A percentile compares a stretch with the other conserved stretches of the same genome.
These are phyloP conservation scores for Aromia moschata DNA, from an alignment of 2,888 invertebrate species.

Conservation along the genomic window DNA sequence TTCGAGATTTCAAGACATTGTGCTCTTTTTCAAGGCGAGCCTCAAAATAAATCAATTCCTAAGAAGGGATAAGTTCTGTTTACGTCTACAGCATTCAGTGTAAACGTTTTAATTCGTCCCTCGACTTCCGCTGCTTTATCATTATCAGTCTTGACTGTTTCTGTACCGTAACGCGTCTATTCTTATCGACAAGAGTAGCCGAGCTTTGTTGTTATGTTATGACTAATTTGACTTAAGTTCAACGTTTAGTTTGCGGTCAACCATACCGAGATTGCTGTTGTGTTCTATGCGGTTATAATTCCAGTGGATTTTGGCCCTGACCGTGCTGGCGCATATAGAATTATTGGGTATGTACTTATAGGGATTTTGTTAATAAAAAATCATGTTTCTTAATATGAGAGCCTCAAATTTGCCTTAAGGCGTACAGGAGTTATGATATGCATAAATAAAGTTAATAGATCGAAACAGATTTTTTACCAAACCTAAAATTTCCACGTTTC, in stretches of 20 bases:
- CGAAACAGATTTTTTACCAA: no score
- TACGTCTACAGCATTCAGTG: not conserved
- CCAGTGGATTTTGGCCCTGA: not conserved
- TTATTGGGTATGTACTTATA: no score
- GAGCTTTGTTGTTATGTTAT: not conserved
- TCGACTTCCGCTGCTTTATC: slow-evolving; percentile 9
- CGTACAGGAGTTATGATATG: no score
- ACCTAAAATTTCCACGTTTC: no score
- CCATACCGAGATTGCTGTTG: not conserved
- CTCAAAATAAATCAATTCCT: not conserved
- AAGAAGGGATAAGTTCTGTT: slow-evolving; percentile 3
- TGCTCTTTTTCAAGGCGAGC: no score
- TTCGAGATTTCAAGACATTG: no score
- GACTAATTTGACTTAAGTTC: not conserved
- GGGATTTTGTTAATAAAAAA: no score
- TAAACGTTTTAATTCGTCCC: slow-evolving; percentile 6
- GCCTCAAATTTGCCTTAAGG: no score
- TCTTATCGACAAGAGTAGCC: slow-evolving; percentile 8
- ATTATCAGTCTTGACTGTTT: not conserved
- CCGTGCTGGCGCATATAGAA: no score
- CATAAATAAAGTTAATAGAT: no score
- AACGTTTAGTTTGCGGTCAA: not conserved
- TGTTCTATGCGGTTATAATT: not conserved
- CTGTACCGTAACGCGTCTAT: slow-evolving; percentile 4
- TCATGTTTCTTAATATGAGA: no score